These are phyloP conservation scores for Riparia riparia DNA, from an alignment of 2,113 vertebrate genomes.

Conservation along the genomic window DNA sequence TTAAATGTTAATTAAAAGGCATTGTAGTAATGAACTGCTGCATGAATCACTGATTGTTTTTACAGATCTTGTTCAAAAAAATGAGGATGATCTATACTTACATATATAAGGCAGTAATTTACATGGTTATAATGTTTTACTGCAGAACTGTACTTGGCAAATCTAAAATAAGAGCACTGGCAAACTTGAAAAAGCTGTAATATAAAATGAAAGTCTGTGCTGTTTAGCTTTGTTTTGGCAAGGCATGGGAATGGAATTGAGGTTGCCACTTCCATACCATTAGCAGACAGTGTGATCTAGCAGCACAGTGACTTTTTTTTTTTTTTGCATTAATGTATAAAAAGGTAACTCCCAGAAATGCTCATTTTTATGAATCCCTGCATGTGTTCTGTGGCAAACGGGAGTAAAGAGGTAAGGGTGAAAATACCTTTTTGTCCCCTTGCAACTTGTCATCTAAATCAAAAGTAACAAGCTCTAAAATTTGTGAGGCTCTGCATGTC, in stretches of 20 bases:
- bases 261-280: not conserved
- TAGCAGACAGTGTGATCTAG: not conserved
- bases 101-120: slow-evolving; percentile 20
- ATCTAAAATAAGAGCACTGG: slow-evolving; percentile 29
- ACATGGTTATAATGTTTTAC: slow-evolving; percentile 3
- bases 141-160: slow-evolving; percentile 23
- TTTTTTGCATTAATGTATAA: not conserved
- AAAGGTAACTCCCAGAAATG: not conserved
- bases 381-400: not conserved
- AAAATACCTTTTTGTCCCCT: slow-evolving; percentile 27
- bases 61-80: slow-evolving; percentile 28
- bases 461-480: slow-evolving; percentile 45
- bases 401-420: not conserved
- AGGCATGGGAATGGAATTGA: not conserved
- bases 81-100: slow-evolving; percentile 17
- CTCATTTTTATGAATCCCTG: not conserved
- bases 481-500: slow-evolving; percentile 15
- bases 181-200: not conserved
- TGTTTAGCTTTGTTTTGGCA: slow-evolving; percentile 6
- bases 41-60: slow-evolving; percentile 52
- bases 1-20: slow-evolving; percentile 60
- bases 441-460: slow-evolving; percentile 44
- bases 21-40: not conserved
- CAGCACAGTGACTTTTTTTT: not conserved
- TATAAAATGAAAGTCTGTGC: not conserved